Base-by-base conservation (phyloP, 1,140 invertebrate genomes). In the Drosophila kurseongensis region DNA sequence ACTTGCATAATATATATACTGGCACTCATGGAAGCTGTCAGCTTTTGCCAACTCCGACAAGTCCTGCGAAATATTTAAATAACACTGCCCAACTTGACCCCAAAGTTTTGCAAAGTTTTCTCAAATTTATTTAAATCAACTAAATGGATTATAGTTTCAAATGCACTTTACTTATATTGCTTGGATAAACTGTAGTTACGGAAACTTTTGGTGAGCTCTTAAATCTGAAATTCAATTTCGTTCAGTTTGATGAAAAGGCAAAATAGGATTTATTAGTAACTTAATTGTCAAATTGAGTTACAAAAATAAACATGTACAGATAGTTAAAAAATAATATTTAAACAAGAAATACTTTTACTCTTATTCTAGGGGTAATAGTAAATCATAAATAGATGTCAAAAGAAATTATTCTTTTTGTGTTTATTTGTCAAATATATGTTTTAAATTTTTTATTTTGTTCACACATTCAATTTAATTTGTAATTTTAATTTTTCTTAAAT, bases 41-140 rank as follows among this genome's bases (percentile, higher is more conserved):
- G 27, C 9, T 32, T 16, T 51, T n/a, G 48, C n/a, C 10, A 10
- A 16, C 48, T 16, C 48, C 48, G 29, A 29, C n/a, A 12, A n/a
- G 29, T 51, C 48, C 48, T 51, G 48, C 48, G 27, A 51, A 51
- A 51, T 35, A 32, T 51, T 51, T 51, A 51, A 51, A 51, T 16
- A 51, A 35, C 48, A 6, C 48, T 35, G 48, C n/a, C 29, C 48
- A 51, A 51, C n/a, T 51, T 51, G 9, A n/a, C 8, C 29, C 10
- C 29, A 35, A 9, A 51, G 8, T 16, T 16, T 50, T n/a, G 29
- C 48, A 35, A 35, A 35, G 29, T 51, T 51, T 16, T 16, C n/a
- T 5, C n/a, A 51, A 32, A 32, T 51, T 51, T 51, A 51, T 32
- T 51, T 35, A 51, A 29, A 35, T 51, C 29, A 51, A 32, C 48